phyloP scores from a whole-genome alignment of 2,797 vertebrate species.

The Lacerta viridis region DNA sequence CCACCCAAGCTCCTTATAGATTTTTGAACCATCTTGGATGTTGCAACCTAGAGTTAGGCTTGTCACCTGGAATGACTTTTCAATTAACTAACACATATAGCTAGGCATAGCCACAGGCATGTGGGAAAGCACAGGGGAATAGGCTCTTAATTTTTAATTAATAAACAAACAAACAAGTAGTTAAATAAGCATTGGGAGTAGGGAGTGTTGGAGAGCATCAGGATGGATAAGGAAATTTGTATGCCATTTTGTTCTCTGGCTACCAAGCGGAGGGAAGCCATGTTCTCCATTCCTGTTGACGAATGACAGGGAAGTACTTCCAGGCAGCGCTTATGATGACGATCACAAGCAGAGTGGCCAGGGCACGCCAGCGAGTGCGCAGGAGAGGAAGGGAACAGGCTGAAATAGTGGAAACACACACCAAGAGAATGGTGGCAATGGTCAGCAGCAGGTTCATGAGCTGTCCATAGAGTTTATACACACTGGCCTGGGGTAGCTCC shows the following conservation, averaged over 20 bases:
- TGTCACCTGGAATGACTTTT: not conserved
- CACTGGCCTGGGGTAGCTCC: not conserved
- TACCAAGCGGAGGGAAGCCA: constrained; percentile 43
- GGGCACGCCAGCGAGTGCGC: not conserved
- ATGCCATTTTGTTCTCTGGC: not conserved
- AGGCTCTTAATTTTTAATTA: not conserved
- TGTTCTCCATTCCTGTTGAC: constrained; percentile 28
- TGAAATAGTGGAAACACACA: constrained; percentile 6
- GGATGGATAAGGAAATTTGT: not conserved
- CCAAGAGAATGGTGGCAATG: constrained; percentile 39
- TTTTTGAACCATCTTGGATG: not conserved
- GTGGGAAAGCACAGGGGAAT: not conserved
- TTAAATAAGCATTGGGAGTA: not conserved
- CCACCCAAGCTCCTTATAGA: not conserved
- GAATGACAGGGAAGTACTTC: constrained; percentile 39
- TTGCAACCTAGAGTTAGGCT: not conserved
- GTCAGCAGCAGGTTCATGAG: constrained; percentile 55
- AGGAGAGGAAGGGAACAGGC: constrained; percentile 36
- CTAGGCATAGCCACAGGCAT: not conserved
- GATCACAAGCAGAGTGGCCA: constrained; percentile 6
- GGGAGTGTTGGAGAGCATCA: not conserved
- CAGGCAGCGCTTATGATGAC: constrained; percentile 41
- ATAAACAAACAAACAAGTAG: not conserved
- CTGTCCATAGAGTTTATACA: constrained; percentile 30
- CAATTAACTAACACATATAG: too few species aligned